phyloP scores from a whole-genome alignment of 1,140 invertebrate species.

The Drosophila funebris region DNA sequence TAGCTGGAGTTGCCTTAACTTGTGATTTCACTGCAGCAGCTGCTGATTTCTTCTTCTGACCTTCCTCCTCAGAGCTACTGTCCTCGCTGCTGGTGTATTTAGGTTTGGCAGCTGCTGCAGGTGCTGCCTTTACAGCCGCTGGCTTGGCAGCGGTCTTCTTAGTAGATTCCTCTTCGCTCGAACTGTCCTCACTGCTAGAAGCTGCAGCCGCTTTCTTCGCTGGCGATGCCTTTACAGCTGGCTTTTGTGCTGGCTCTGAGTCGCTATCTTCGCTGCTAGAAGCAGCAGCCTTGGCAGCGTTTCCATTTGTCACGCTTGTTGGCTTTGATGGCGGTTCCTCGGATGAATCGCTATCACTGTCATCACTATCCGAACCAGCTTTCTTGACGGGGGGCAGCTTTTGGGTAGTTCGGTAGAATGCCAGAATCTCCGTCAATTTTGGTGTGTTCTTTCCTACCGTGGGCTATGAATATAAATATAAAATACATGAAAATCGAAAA shows the following conservation, averaged over 20 bases:
- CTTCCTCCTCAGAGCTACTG: slow-evolving; percentile 54
- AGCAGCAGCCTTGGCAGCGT: slow-evolving; percentile 1
- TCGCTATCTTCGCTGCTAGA: slow-evolving; percentile 22
- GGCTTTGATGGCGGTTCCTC: not conserved
- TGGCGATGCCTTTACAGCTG: slow-evolving; percentile 27
- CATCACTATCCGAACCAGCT: slow-evolving; percentile 17
- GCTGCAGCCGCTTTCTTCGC: slow-evolving; percentile 39
- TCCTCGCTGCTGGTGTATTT: slow-evolving; percentile 56
- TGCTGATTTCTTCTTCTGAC: slow-evolving; percentile 40
- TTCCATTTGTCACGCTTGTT: slow-evolving; percentile 6
- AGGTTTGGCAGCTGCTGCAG: slow-evolving; percentile 54
- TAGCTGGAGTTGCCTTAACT: slow-evolving; percentile 38
- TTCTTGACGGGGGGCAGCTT: slow-evolving; percentile 81
- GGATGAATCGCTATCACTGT: slow-evolving; percentile 55
- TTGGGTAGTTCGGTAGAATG: slow-evolving; percentile 84
- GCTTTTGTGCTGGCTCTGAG: slow-evolving; percentile 12
- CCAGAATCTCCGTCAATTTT: slow-evolving; percentile 84
- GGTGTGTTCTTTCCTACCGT: slow-evolving; percentile 85
- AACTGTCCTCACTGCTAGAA: slow-evolving; percentile 40
- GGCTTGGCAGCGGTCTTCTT: slow-evolving; percentile 32
- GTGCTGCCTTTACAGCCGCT: slow-evolving; percentile 29
- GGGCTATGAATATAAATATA: slow-evolving; percentile 38
- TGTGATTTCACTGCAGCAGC: slow-evolving; percentile 26
- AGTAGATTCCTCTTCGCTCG: slow-evolving; percentile 27
- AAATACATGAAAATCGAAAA: not conserved